Evolutionary conservation across 1,140 invertebrate genomes (phyloP).

Genomic region (Orius insidiosus): DNA sequence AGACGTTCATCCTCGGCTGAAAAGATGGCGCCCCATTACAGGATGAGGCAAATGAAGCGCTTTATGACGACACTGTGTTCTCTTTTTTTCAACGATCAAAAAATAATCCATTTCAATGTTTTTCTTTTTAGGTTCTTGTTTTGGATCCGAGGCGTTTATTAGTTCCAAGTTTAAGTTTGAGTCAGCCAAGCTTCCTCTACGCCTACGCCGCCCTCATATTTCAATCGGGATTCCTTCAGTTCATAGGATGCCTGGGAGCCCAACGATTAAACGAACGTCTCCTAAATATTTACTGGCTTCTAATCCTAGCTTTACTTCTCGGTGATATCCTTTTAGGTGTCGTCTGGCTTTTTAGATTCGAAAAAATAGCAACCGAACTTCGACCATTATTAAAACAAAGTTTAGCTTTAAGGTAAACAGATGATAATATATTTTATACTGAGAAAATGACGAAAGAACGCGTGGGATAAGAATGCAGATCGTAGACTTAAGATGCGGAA

Average conservation of each 20-base stretch:
- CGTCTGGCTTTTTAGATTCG: slow-evolving; percentile 72
- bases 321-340: slow-evolving; percentile 69
- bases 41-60: too few relatives aligned
- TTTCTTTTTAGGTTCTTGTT: slow-evolving; percentile 18
- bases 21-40: too few relatives aligned
- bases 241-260: slow-evolving; percentile 60
- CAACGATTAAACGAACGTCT: slow-evolving; percentile 58
- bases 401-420: slow-evolving; percentile 23
- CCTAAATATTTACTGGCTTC: slow-evolving; percentile 69
- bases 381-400: slow-evolving; percentile 41
- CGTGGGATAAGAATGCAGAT: too few relatives aligned
- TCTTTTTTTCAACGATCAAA: too few relatives aligned
- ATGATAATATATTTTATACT: too few relatives aligned
- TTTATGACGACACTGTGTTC: too few relatives aligned
- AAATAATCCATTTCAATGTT: too few relatives aligned
- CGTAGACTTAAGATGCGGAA: too few relatives aligned
- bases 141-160: slow-evolving; percentile 49
- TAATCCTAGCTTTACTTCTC: slow-evolving; percentile 57
- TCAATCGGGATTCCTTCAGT: slow-evolving; percentile 35
- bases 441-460: too few relatives aligned
- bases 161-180: slow-evolving; percentile 50
- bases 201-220: slow-evolving; percentile 61
- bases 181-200: slow-evolving; percentile 60
- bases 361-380: slow-evolving; percentile 52
- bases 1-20: too few relatives aligned